Conservation (phyloP, 2,113 vertebrate species). For the Quiscalus mexicanus region DNA sequence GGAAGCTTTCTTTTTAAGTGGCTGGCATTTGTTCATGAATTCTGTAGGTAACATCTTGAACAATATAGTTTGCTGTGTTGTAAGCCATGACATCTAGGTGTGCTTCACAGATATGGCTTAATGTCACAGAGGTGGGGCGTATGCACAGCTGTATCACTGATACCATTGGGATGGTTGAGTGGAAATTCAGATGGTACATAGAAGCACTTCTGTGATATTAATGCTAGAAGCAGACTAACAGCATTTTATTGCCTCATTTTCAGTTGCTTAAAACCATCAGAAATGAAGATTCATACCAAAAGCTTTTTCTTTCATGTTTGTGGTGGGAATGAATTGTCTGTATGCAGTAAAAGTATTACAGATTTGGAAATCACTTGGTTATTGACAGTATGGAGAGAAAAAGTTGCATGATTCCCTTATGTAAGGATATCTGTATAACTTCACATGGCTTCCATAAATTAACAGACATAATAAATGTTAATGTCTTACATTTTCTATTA, state of each 20-base stretch:
- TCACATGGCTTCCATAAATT: slow-evolving; percentile 29
- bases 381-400: background rate
- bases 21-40: background rate
- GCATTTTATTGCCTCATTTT: slow-evolving; percentile 48
- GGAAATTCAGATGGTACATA: background rate
- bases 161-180: background rate
- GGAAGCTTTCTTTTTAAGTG: background rate
- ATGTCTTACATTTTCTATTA: slow-evolving; percentile 41
- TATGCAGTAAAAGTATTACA: background rate
- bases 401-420: slow-evolving; percentile 24
- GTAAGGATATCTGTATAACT: slow-evolving; percentile 1
- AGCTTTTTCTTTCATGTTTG: slow-evolving; percentile 31
- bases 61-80: background rate
- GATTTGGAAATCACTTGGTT: background rate
- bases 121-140: slow-evolving; percentile 2
- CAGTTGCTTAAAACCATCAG: slow-evolving; percentile 59
- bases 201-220: slow-evolving; percentile 20
- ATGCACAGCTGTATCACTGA: background rate
- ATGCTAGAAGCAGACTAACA: slow-evolving; percentile 52
- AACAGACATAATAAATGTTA: slow-evolving; percentile 30
- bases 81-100: background rate
- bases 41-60: background rate
- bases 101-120: background rate
- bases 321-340: slow-evolving; percentile 13
- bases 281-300: background rate